These are phyloP conservation scores for Prosopocoilus inquinatus DNA, from an alignment of 2,888 invertebrate species.

Conservation along the genomic window DNA sequence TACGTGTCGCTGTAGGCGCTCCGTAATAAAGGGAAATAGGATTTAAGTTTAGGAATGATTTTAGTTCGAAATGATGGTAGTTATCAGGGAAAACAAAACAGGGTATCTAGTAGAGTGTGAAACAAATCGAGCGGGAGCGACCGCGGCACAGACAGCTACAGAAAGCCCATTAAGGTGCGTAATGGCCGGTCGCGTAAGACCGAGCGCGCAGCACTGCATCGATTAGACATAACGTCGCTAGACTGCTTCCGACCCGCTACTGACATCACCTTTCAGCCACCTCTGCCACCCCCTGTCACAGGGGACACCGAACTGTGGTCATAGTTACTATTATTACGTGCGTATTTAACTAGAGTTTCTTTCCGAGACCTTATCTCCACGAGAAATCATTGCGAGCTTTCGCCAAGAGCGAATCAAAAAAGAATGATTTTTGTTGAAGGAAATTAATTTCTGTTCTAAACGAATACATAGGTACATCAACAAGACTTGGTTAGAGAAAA, in stretches of 20 bases:
- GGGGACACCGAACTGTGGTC: slow-evolving; percentile 13
- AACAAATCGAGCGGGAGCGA: slow-evolving; percentile 38
- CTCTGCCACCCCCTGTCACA: slow-evolving; percentile 22
- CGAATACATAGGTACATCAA: too few species aligned
- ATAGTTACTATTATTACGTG: slow-evolving; percentile 17
- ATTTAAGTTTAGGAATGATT: too few species aligned
- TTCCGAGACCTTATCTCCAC: too few species aligned
- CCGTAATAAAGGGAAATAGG: too few species aligned
- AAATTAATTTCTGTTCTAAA: too few species aligned
- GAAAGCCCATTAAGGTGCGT: slow-evolving; percentile 72
- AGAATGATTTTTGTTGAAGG: too few species aligned
- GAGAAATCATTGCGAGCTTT: too few species aligned
- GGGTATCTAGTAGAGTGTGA: slow-evolving; percentile 33
- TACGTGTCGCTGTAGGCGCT: too few species aligned
- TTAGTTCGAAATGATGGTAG: background rate
- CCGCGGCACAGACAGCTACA: slow-evolving; percentile 41
- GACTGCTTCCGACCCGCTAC: slow-evolving; percentile 52
- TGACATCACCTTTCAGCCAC: slow-evolving; percentile 33
- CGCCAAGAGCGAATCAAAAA: too few species aligned
- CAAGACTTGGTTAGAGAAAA: too few species aligned
- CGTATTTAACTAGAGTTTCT: background rate
- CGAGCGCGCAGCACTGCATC: slow-evolving; percentile 68
- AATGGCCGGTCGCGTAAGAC: slow-evolving; percentile 67
- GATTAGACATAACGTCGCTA: slow-evolving; percentile 64
- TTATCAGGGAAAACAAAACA: slow-evolving; percentile 23